phyloP scores from a whole-genome alignment of 2,113 vertebrate species.

The Choloepus hoffmanni region DNA sequence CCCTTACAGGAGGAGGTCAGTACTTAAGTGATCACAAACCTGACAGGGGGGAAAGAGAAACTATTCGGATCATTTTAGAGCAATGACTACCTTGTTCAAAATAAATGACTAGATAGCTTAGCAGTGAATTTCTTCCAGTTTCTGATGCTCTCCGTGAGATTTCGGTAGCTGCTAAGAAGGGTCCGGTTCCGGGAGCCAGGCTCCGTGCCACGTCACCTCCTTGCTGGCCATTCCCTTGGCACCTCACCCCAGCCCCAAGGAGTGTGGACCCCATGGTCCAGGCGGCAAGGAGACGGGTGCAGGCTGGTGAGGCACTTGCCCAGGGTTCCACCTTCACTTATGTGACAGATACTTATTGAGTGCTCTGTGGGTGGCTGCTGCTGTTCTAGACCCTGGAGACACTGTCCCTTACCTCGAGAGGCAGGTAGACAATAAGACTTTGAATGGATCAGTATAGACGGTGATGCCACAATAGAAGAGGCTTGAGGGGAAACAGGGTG shows the following conservation, averaged over 20 bases:
- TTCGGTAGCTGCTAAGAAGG: accelerated
- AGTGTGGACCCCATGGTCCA: accelerated
- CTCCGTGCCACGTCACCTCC: accelerated
- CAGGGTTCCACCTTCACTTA: not conserved
- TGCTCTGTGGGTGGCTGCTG: not conserved
- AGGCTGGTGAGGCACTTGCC: not conserved
- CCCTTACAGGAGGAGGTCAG: not conserved
- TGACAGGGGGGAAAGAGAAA: not conserved
- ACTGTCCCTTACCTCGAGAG: not conserved
- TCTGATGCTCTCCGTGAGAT: not conserved
- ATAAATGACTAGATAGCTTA: not conserved
- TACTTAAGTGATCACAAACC: not conserved
- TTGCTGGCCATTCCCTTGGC: accelerated
- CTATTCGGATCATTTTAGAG: not conserved
- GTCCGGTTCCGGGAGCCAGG: not conserved
- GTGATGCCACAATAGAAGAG: not conserved
- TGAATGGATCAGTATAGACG: accelerated
- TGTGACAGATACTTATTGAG: no score
- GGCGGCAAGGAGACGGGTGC: accelerated
- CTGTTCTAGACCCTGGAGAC: not conserved
- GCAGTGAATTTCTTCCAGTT: no score
- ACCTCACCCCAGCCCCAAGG: accelerated
- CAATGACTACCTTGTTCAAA: not conserved
- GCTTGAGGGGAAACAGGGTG: not conserved
- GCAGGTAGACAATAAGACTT: not conserved